These are phyloP conservation scores for Emydoidea blandingii DNA, from an alignment of 2,797 vertebrate species.

Conservation along the genomic window DNA sequence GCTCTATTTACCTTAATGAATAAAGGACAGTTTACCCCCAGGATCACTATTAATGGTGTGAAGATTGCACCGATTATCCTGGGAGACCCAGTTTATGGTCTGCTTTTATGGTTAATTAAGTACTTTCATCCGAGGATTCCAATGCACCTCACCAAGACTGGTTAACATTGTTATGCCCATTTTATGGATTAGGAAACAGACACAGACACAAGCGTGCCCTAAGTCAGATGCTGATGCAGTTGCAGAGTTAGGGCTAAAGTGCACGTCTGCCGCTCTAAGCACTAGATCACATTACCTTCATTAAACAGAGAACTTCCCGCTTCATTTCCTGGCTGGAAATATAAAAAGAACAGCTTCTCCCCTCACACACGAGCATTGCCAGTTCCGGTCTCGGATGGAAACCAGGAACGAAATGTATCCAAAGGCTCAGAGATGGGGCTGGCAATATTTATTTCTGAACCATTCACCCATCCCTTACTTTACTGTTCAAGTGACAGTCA, in stretches of 20 bases:
- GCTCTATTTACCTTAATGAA: neutral
- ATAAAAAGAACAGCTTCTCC: neutral
- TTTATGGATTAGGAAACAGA: neutral
- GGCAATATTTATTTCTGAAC: neutral
- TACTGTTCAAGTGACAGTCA: neutral
- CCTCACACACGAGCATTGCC: neutral
- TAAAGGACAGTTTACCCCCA: neutral
- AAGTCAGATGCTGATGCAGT: neutral
- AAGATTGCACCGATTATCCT: neutral
- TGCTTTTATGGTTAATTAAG: neutral
- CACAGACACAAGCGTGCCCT: neutral
- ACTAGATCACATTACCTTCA: neutral
- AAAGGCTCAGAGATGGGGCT: neutral
- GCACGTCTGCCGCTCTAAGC: neutral
- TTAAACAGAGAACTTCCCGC: neutral
- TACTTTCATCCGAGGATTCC: neutral
- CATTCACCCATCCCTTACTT: neutral
- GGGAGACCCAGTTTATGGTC: neutral
- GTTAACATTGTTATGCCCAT: neutral
- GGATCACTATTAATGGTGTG: neutral
- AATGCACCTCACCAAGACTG: neutral
- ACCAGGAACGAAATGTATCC: neutral
- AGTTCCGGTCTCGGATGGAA: neutral
- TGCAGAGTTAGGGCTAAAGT: neutral
- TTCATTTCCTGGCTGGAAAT: neutral